These are phyloP conservation scores for Molorchus minor DNA, from an alignment of 2,888 invertebrate species.

Conservation along the genomic window DNA sequence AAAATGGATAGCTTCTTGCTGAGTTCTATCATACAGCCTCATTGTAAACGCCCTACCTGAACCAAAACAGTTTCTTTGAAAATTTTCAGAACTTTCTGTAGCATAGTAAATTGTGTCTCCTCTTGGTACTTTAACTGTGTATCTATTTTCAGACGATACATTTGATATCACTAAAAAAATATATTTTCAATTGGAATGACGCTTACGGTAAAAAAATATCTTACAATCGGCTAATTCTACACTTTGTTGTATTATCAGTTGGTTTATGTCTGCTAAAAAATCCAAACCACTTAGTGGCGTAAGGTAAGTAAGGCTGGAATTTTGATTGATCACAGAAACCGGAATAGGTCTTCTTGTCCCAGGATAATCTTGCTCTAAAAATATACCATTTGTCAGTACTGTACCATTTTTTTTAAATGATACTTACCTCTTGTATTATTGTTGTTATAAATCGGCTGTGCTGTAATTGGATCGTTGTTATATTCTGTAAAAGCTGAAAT, in stretches of 20 bases:
- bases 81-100: constrained; percentile 71
- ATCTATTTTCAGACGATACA: constrained; percentile 76
- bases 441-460: constrained; percentile 4
- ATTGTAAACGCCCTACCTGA: constrained; percentile 78
- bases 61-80: constrained; percentile 76
- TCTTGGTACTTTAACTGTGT: constrained; percentile 74
- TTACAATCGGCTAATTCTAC: constrained; percentile 79
- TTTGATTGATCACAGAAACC: constrained; percentile 67
- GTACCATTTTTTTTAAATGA: background rate
- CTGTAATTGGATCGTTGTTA: constrained; percentile 7
- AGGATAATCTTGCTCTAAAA: constrained; percentile 30
- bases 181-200: background rate
- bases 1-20: constrained; percentile 83
- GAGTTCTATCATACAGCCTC: constrained; percentile 82
- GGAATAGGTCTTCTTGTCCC: constrained; percentile 67
- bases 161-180: constrained; percentile 53
- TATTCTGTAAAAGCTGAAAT: constrained; percentile 12
- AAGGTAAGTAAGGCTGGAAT: constrained; percentile 68
- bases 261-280: constrained; percentile 74
- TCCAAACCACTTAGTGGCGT: constrained; percentile 75
- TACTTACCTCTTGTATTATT: background rate
- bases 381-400: too few relatives aligned
- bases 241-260: constrained; percentile 80
- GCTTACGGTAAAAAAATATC: constrained; percentile 49
- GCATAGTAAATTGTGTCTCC: constrained; percentile 82